A percentile compares a stretch with the other conserved stretches of the same genome.
phyloP scores from a whole-genome alignment of 2,888 invertebrate genomes.

The Augochlorella aurata region DNA sequence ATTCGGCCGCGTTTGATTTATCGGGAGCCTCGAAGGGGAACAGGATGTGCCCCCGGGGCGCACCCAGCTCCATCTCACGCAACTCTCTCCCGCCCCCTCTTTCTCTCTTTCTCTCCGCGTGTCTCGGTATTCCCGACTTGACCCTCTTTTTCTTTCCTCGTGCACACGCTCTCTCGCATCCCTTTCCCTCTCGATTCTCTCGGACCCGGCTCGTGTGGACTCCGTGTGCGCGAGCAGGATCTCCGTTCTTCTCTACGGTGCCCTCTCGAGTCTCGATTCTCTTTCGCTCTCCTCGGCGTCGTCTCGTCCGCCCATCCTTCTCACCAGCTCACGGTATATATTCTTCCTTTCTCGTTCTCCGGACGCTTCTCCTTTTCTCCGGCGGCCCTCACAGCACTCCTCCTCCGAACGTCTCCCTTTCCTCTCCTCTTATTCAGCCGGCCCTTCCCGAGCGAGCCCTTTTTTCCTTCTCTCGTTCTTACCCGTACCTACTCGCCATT shows the following conservation, averaged over 20 bases:
- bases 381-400: constrained; percentile 34
- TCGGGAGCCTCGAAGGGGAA: constrained; percentile 68
- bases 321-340: constrained; percentile 55
- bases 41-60: constrained; percentile 72
- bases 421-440: constrained; percentile 53
- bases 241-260: constrained; percentile 30
- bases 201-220: constrained; percentile 10
- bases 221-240: constrained; percentile 18
- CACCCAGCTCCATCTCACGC: constrained; percentile 69
- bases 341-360: constrained; percentile 31
- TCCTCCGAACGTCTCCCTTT: constrained; percentile 36
- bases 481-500: constrained; percentile 64
- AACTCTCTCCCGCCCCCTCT: constrained; percentile 45
- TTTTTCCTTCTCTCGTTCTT: constrained; percentile 60
- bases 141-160: constrained; percentile 18
- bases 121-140: constrained; percentile 20
- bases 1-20: constrained; percentile 74
- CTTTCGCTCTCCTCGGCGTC: constrained; percentile 26
- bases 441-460: constrained; percentile 45
- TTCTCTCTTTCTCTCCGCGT: constrained; percentile 23
- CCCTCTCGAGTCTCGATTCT: background rate
- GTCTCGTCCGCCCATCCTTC: constrained; percentile 59
- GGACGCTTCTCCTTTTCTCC: constrained; percentile 28
- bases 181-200: constrained; percentile 45
- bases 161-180: constrained; percentile 8